phyloP scores from a whole-genome alignment of 2,797 vertebrate species.

The Pseudomugil gertrudae region DNA sequence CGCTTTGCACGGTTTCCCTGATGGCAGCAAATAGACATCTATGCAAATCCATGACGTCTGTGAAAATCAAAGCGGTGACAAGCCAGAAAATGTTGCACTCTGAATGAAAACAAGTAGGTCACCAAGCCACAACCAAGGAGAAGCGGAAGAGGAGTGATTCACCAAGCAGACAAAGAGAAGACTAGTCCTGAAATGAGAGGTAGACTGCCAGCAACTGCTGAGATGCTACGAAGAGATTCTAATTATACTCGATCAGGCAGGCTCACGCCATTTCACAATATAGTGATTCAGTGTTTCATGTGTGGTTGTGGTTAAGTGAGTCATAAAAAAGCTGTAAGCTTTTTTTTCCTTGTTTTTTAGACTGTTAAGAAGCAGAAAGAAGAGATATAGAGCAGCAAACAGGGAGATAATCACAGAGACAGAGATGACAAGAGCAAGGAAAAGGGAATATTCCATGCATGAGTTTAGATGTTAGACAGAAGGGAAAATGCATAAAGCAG shows the following conservation, averaged over 20 bases:
- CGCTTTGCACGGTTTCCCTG: constrained; percentile 40
- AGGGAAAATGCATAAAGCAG: constrained; percentile 39
- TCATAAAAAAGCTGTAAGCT: constrained; percentile 16
- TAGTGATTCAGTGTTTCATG: constrained; percentile 10
- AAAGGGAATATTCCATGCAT: constrained; percentile 16
- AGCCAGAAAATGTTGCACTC: constrained; percentile 49
- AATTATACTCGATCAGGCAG: constrained; percentile 43
- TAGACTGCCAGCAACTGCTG: constrained; percentile 33
- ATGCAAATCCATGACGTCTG: constrained; percentile 49
- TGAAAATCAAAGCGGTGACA: constrained; percentile 46
- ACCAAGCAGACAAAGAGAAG: constrained; percentile 21
- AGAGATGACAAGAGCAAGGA: constrained; percentile 26
- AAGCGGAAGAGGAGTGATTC: constrained; percentile 31
- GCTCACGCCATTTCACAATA: constrained; percentile 32
- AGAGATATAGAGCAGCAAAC: constrained; percentile 9
- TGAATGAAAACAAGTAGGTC: constrained; percentile 63
- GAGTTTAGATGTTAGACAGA: constrained; percentile 37
- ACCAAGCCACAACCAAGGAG: constrained; percentile 51
- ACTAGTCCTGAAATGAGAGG: constrained; percentile 24
- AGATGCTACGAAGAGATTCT: constrained; percentile 28
- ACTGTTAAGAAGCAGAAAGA: background rate
- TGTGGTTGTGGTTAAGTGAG: constrained; percentile 21
- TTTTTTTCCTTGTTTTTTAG: constrained; percentile 7
- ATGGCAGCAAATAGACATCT: constrained; percentile 42
- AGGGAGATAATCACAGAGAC: constrained; percentile 27